These are phyloP conservation scores for Nomada flava DNA, from an alignment of 2,888 invertebrate species.

Conservation along the genomic window DNA sequence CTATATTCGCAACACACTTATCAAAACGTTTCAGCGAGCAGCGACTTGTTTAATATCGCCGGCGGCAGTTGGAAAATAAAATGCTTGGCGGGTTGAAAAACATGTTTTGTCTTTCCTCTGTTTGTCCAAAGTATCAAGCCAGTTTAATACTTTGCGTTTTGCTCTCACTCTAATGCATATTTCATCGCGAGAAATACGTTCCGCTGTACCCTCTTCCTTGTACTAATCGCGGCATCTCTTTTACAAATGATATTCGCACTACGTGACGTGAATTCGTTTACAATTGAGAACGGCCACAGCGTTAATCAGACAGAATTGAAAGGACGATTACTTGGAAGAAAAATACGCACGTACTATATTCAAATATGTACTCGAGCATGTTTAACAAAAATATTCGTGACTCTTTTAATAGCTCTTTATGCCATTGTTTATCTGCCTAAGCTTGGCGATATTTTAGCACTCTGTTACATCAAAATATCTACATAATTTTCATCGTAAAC, in stretches of 20 bases:
- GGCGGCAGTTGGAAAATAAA: constrained; percentile 26
- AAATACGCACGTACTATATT: constrained; percentile 4
- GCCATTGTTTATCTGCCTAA: neutral
- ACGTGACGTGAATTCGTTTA: neutral
- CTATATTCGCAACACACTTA: constrained; percentile 28
- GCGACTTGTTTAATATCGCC: constrained; percentile 37
- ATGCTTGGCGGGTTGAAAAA: constrained; percentile 38
- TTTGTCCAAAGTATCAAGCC: neutral
- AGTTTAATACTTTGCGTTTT: neutral
- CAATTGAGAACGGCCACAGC: neutral
- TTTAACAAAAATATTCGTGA: neutral
- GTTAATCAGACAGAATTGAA: neutral
- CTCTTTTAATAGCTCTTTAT: constrained; percentile 15
- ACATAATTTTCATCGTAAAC: neutral
- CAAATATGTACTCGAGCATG: neutral
- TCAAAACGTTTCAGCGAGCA: constrained; percentile 45
- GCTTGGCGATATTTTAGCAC: neutral
- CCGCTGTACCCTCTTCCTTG: neutral
- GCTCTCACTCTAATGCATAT: neutral
- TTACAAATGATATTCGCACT: neutral
- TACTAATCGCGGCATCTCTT: neutral
- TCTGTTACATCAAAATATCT: constrained; percentile 3
- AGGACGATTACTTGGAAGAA: neutral
- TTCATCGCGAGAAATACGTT: neutral
- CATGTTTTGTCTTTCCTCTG: constrained; percentile 22